Evolutionary conservation across 2,888 invertebrate genomes (phyloP).

Genomic region (Phanerotoma sp.): DNA sequence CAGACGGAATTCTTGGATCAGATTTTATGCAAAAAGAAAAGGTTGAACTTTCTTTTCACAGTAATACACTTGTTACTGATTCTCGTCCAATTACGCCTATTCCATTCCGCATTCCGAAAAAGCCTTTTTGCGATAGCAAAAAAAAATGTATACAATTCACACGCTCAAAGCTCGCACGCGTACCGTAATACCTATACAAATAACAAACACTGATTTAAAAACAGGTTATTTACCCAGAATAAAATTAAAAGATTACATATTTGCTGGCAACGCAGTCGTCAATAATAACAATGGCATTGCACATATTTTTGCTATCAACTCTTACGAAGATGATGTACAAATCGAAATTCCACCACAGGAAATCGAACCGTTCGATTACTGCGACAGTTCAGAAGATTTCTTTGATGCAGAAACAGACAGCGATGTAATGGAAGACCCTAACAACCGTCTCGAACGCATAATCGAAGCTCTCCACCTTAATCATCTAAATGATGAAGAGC

Average conservation of each 20-base stretch:
- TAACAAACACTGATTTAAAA: too few relatives aligned
- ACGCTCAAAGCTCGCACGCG: background rate
- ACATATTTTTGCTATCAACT: constrained; percentile 18
- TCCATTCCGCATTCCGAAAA: background rate
- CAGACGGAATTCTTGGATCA: constrained; percentile 20
- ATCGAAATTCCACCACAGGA: constrained; percentile 8
- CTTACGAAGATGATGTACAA: constrained; percentile 9
- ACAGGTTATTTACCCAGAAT: constrained; percentile 13
- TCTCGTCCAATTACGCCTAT: constrained; percentile 8
- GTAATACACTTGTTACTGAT: constrained; percentile 6
- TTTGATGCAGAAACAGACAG: background rate
- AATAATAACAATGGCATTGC: constrained; percentile 7
- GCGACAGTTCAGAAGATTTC: constrained; percentile 4
- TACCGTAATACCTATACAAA: too few relatives aligned
- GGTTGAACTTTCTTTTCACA: too few relatives aligned
- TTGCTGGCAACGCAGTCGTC: constrained; percentile 17
- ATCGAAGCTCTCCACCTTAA: background rate
- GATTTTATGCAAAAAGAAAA: too few relatives aligned
- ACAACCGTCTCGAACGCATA: background rate
- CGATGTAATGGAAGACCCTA: background rate
- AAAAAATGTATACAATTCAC: background rate
- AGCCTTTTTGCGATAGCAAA: background rate
- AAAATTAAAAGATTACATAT: constrained; percentile 1
- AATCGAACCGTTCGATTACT: background rate
- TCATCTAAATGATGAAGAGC: background rate